A percentile compares a stretch with the other conserved stretches of the same genome.
These are phyloP conservation scores for Periplaneta americana DNA, from an alignment of 1,140 invertebrate species.

Conservation along the genomic window DNA sequence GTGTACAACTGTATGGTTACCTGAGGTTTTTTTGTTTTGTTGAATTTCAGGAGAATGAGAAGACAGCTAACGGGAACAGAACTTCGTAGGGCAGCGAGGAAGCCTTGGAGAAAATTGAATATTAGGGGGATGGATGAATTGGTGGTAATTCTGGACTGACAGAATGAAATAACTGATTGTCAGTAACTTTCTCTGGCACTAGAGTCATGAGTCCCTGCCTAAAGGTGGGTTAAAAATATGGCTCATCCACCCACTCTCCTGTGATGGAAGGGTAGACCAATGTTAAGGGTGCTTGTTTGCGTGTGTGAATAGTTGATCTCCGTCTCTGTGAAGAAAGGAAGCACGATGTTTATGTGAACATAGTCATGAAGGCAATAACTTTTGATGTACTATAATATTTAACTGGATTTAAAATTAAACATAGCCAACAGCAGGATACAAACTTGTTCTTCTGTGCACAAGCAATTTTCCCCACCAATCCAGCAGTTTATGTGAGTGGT, in stretches of 20 bases:
- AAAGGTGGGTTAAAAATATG: background rate
- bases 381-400: slow-evolving; percentile 8
- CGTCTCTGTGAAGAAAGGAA: background rate
- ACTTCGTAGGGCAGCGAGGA: slow-evolving; percentile 80
- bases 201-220: background rate
- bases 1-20: slow-evolving; percentile 14
- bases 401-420: background rate
- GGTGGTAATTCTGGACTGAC: slow-evolving; percentile 26
- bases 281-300: background rate
- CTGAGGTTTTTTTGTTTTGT: slow-evolving; percentile 25
- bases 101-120: slow-evolving; percentile 76
- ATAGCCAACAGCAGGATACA: background rate
- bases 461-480: background rate
- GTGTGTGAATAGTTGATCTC: slow-evolving; percentile 1
- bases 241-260: background rate
- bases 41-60: slow-evolving; percentile 66
- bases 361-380: slow-evolving; percentile 15
- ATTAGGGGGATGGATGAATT: slow-evolving; percentile 35
- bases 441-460: slow-evolving; percentile 2
- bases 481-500: background rate
- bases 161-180: slow-evolving; percentile 1
- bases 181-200: background rate
- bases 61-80: slow-evolving; percentile 74
- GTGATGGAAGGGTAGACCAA: background rate
- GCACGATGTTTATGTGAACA: background rate